Evolutionary conservation across 1,140 invertebrate genomes (phyloP), one percentile per base, ranked within the genome.

Genomic region (Tetragnatha versicolor): DNA sequence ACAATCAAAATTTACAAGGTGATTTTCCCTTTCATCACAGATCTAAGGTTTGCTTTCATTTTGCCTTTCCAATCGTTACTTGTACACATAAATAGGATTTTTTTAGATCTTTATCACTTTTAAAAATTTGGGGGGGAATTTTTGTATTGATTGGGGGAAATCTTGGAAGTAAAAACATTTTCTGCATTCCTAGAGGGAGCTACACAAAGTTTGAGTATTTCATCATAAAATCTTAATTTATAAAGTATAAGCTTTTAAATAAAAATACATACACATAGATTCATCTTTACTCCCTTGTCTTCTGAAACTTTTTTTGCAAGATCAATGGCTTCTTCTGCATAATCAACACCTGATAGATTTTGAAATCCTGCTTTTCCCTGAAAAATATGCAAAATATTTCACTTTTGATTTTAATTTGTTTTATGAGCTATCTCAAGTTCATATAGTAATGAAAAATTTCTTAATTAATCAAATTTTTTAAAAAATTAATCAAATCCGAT

Each of bases 301-400:
- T 76, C 9, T 12, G 61, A 45, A n/a, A 76, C 27, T 25, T 58
- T 45, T 58, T 58, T 42, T 42, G 75, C 61, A 10, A 78, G 51
- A n/a, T 33, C 22, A 22, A 78, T 69, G 12, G 75, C 75, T 35
- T 78, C 37, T 22, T 42, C n/a, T 22, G 39, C 47, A 69, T 68
- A 78, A 47, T 78, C 75, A 6, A 78, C 33, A 27, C 75, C 75
- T 33, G 75, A 45, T 22, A 78, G 20, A 39, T 78, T 31, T 60
- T 42, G 20, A 47, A 35, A 78, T 33, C 75, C 75, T 45, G 9
- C 37, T 55, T 55, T 78, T 20, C 25, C 63, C 75, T 78, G 22
- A 25, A 58, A 42, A 42, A n/a, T n/a, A n/a, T n/a, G n/a, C n/a
- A n/a, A n/a, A n/a, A n/a, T n/a, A n/a, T n/a, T n/a, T n/a, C n/a